Conservation (phyloP, 2,113 vertebrate genomes). For the Promerops cafer region DNA sequence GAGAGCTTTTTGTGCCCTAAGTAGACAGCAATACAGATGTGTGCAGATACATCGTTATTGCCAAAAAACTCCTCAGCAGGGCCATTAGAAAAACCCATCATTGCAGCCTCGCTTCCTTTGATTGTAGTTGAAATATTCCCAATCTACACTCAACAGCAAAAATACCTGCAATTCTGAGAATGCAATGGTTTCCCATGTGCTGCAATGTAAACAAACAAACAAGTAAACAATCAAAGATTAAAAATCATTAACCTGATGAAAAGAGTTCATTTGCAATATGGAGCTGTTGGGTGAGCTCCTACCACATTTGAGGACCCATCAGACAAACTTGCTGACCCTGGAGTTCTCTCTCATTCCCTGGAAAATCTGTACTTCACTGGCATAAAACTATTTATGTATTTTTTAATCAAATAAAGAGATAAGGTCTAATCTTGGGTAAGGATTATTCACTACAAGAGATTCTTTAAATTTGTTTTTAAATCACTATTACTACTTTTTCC, state of each 20-base stretch:
- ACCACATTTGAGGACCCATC: no score
- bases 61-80: not conserved
- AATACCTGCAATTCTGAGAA: not conserved
- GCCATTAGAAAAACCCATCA: not conserved
- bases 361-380: not conserved
- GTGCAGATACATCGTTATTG: not conserved
- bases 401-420: not conserved
- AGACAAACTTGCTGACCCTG: not conserved
- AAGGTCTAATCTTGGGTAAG: not conserved
- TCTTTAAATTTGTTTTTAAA: not conserved
- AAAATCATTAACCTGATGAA: no score
- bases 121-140: not conserved
- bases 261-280: not conserved
- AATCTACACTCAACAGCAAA: not conserved
- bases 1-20: constrained; percentile 48
- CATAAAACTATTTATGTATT: accelerated
- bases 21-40: not conserved
- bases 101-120: not conserved
- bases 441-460: not conserved
- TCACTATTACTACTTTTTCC: not conserved
- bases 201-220: not conserved
- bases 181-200: not conserved
- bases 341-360: not conserved
- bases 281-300: accelerated
- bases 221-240: no score